These are phyloP conservation scores for Australoheros facetus DNA, from an alignment of 2,797 vertebrate species.

Conservation along the genomic window DNA sequence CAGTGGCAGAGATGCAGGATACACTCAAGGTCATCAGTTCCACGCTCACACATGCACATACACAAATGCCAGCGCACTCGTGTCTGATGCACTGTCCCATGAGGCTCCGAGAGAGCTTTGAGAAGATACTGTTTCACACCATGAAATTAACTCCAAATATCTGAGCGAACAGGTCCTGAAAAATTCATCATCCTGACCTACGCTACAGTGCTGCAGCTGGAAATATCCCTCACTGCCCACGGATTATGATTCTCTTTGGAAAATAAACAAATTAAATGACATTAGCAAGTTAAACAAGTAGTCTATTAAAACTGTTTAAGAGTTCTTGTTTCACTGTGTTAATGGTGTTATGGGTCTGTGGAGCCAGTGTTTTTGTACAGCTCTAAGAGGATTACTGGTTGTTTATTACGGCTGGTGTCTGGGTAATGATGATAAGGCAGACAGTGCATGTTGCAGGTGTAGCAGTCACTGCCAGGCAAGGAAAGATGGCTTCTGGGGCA, in stretches of 20 bases:
- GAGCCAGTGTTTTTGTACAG: slow-evolving; percentile 67
- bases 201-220: slow-evolving; percentile 23
- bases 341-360: slow-evolving; percentile 55
- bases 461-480: slow-evolving; percentile 52
- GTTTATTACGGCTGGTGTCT: slow-evolving; percentile 77
- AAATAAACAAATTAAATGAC: slow-evolving; percentile 34
- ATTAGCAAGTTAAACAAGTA: slow-evolving; percentile 58
- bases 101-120: slow-evolving; percentile 33
- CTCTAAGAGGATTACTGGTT: slow-evolving; percentile 83
- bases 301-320: slow-evolving; percentile 50
- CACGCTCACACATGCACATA: slow-evolving; percentile 9
- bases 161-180: slow-evolving; percentile 47
- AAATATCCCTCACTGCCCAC: slow-evolving; percentile 33
- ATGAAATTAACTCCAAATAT: slow-evolving; percentile 70
- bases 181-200: slow-evolving; percentile 47
- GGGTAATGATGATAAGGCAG: slow-evolving; percentile 77
- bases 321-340: slow-evolving; percentile 60
- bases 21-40: slow-evolving; percentile 78
- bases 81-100: slow-evolving; percentile 34
- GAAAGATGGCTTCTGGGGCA: slow-evolving; percentile 50
- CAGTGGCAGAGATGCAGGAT: slow-evolving; percentile 61
- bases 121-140: slow-evolving; percentile 46
- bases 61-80: slow-evolving; percentile 31
- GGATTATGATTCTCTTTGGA: slow-evolving; percentile 12
- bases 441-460: slow-evolving; percentile 63